A percentile compares a stretch with the other conserved stretches of the same genome.
Conservation (phyloP, 2,797 vertebrate species). For the Pseudochaenichthys georgianus region DNA sequence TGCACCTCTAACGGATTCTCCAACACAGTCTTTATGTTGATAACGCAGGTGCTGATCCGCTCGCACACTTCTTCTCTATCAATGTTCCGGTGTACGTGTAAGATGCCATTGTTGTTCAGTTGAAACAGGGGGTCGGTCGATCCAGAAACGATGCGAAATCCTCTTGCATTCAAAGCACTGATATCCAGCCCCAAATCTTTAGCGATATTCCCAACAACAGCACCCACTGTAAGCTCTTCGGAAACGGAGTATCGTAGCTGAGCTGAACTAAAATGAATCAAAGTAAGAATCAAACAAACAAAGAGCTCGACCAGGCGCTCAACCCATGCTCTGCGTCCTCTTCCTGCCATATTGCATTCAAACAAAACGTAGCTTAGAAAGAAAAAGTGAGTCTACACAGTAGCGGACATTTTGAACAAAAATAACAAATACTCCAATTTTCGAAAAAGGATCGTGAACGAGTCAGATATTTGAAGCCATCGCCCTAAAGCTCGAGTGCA, state of each 20-base stretch:
- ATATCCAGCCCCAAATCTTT: slow-evolving; percentile 84
- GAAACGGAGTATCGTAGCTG: slow-evolving; percentile 77
- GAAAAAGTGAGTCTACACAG: neutral
- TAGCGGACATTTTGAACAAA: neutral
- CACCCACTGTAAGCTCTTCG: slow-evolving; percentile 79
- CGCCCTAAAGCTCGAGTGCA: neutral
- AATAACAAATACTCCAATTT: fast-evolving
- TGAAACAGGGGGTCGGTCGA: slow-evolving; percentile 67
- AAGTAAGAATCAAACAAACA: slow-evolving; percentile 37
- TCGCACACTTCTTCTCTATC: slow-evolving; percentile 78
- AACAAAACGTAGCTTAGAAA: neutral
- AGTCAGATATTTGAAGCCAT: slow-evolving; percentile 11
- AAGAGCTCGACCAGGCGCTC: slow-evolving; percentile 26
- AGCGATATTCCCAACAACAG: slow-evolving; percentile 83
- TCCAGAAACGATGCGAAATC: slow-evolving; percentile 83
- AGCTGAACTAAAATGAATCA: slow-evolving; percentile 39
- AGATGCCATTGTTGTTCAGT: slow-evolving; percentile 65
- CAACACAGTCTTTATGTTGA: slow-evolving; percentile 84
- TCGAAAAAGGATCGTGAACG: neutral
- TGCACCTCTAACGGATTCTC: slow-evolving; percentile 85
- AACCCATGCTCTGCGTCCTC: slow-evolving; percentile 2
- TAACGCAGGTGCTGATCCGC: slow-evolving; percentile 56
- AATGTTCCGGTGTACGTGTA: slow-evolving; percentile 67
- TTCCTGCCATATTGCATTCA: slow-evolving; percentile 36
- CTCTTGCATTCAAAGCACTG: slow-evolving; percentile 63